Percentiles rank a stretch among this genome's conserved stretches.
These are phyloP conservation scores for Cephus spinipes DNA, from an alignment of 2,888 invertebrate genomes.

Conservation along the genomic window DNA sequence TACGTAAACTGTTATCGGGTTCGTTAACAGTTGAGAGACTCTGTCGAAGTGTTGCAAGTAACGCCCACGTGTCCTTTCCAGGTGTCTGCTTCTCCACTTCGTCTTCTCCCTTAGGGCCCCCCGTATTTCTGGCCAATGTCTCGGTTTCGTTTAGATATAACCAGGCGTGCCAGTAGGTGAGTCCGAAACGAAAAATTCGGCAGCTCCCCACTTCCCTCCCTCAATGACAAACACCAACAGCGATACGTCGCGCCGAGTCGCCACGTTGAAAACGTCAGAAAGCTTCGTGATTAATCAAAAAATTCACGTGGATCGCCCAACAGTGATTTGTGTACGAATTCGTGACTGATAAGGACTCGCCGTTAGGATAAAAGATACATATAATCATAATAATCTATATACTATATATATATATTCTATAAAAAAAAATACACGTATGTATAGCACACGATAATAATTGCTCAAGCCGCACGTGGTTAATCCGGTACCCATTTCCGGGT, in stretches of 20 bases:
- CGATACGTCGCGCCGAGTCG: background rate
- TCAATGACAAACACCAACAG: background rate
- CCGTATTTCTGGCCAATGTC: conserved; percentile 11
- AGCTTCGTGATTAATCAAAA: background rate
- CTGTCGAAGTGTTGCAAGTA: conserved; percentile 24
- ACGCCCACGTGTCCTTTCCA: conserved; percentile 26
- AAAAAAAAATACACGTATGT: too few species aligned
- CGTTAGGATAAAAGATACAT: background rate
- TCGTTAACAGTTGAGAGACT: conserved; percentile 16
- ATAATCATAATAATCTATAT: background rate
- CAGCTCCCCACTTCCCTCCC: too few species aligned
- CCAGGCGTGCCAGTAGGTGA: background rate
- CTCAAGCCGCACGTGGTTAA: too few species aligned
- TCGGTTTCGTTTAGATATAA: conserved; percentile 3
- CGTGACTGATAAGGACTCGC: background rate
- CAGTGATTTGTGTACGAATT: conserved; percentile 3
- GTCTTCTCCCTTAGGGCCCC: background rate
- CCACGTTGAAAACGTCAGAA: background rate
- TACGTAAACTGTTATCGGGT: background rate
- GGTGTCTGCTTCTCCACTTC: conserved; percentile 1
- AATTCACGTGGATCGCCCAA: background rate
- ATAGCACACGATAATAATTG: too few species aligned
- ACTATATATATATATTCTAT: too few species aligned
- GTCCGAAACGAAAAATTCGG: background rate
- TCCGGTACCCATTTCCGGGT: too few species aligned